Conservation (phyloP, 2,888 invertebrate genomes). For the Phengaris alcon region DNA sequence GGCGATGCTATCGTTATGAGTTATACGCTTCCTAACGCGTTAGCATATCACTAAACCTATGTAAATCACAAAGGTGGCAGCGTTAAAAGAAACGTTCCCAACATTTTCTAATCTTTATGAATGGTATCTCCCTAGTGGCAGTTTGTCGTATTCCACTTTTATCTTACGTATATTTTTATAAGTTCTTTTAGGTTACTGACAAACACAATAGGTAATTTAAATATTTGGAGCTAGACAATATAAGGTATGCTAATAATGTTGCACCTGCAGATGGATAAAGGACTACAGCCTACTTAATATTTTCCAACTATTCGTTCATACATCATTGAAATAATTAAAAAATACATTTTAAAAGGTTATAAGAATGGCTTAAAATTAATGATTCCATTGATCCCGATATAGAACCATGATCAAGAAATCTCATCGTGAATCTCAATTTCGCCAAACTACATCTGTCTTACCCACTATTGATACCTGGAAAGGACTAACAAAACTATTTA, state of each 20-base stretch:
- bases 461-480: slow-evolving; percentile 31
- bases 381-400: not conserved
- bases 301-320: no score
- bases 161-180: not conserved
- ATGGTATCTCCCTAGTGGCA: not conserved
- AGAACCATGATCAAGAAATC: not conserved
- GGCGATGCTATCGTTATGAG: slow-evolving; percentile 50
- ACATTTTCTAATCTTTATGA: slow-evolving; percentile 27
- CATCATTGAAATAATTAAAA: no score
- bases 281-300: no score
- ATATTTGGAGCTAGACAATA: no score
- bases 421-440: slow-evolving; percentile 4
- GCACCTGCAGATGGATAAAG: no score
- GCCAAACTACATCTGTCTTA: slow-evolving; percentile 13
- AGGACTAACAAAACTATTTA: slow-evolving; percentile 38
- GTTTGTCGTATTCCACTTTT: not conserved
- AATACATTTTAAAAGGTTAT: no score
- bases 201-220: no score
- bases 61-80: slow-evolving; percentile 33
- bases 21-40: slow-evolving; percentile 47
- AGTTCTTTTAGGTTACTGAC: not conserved
- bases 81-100: slow-evolving; percentile 27
- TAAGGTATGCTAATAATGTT: no score
- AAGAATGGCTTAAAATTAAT: no score
- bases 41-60: slow-evolving; percentile 39